Base-by-base conservation (phyloP, 2,797 vertebrate genomes). In the Otolemur crassicaudatus region DNA sequence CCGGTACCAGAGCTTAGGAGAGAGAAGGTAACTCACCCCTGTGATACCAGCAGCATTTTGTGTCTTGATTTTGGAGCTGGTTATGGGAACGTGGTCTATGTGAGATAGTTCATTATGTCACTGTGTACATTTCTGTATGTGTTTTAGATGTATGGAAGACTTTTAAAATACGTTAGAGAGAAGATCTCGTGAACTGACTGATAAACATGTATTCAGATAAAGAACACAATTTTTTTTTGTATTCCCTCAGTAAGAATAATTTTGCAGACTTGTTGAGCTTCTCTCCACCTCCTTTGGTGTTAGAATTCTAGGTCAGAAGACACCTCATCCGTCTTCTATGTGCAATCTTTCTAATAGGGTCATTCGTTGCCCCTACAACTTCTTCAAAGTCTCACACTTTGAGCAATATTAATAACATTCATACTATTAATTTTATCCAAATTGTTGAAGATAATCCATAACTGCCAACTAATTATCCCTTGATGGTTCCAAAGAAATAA, bases 301-400 rank as follows among this genome's bases (percentile, higher is more conserved):
- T 76, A 70, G 70, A 83, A 83, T 69, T 80, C 73, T n/a, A 91
- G 77, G 31, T 87, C 76, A 95, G 46, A 80, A 79, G n/a, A 70
- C 4, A 23, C 10, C 40, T 80, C 86, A 40, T 80, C 60, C 27
- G 13, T 80, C 65, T 84, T 69, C 40, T 67, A 43, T 16, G 22
- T 53, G 7, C 16, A 27, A 31, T 70, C 7, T 87, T 75, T 58
- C 7, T 37, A 81, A 77, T 4, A 69, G 10, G 67, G 46, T 69
- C 70, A 80, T n/a, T 43, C 43, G 29, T 56, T 94, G 29, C 27
- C 65, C 70, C 22, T 49, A 40, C 20, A 46, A n/a, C 40, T 37
- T 90, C 82, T 87, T 95, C 85, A 92, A 49, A 86, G n/a, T 72
- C 43, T 40, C 8, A 69, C 82, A 85, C 12, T 72, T 77, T 46